Evolutionary conservation across 2,797 vertebrate species (phyloP).

Genomic region (Thaleichthys pacificus): DNA sequence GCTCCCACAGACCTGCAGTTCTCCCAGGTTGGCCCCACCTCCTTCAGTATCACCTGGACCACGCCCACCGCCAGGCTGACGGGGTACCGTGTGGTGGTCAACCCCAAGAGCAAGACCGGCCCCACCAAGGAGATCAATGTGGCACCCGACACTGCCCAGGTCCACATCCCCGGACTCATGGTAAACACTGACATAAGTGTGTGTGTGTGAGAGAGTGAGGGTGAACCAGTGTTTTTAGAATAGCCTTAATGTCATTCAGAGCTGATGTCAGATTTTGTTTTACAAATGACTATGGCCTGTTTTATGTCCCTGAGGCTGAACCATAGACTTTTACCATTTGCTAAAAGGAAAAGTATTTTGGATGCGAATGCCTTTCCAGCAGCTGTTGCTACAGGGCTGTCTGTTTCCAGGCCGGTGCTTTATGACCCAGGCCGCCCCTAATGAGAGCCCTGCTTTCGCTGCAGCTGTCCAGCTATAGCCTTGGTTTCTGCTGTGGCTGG

Average conservation of each 20-base stretch:
- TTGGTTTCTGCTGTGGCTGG: neutral
- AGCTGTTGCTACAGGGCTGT: conserved; percentile 2
- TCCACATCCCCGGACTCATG: conserved; percentile 81
- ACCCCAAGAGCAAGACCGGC: conserved; percentile 83
- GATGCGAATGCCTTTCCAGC: conserved; percentile 12
- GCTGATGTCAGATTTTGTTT: neutral
- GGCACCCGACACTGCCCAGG: conserved; percentile 78
- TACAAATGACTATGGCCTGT: neutral
- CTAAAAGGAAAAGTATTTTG: conserved; percentile 25
- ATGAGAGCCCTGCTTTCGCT: conserved; percentile 14
- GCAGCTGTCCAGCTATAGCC: conserved; percentile 8
- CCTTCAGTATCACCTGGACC: conserved; percentile 73
- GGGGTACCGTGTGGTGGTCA: conserved; percentile 84
- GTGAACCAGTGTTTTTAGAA: neutral
- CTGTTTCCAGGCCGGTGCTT: conserved; percentile 5
- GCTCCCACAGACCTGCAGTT: conserved; percentile 81
- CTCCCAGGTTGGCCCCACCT: conserved; percentile 79
- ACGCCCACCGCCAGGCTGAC: conserved; percentile 73
- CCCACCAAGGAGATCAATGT: conserved; percentile 84
- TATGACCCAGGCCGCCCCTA: neutral
- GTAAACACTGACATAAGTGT: conserved; percentile 56
- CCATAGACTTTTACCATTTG: conserved; percentile 1
- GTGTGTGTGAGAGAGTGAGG: neutral
- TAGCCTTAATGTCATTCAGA: neutral
- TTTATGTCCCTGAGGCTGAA: neutral